These are phyloP conservation scores for Actenoides lindsayi DNA, from an alignment of 2,113 vertebrate genomes.

Conservation along the genomic window DNA sequence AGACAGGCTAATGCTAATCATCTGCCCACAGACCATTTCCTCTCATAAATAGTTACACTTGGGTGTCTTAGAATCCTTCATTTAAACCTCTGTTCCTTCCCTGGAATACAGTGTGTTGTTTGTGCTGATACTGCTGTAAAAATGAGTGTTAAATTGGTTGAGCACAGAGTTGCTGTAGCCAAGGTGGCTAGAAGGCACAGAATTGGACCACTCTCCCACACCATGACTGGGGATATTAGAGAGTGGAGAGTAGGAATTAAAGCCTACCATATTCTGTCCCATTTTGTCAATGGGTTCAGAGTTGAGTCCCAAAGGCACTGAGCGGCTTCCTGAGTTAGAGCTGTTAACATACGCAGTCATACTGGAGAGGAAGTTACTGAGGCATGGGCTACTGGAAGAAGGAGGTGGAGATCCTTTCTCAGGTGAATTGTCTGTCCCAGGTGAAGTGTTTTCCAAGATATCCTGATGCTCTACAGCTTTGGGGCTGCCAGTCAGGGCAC, in stretches of 20 bases:
- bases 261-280: constrained; percentile 80
- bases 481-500: constrained; percentile 72
- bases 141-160: constrained; percentile 89
- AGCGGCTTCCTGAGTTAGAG: constrained; percentile 52
- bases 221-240: constrained; percentile 76
- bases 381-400: constrained; percentile 78
- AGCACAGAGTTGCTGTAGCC: constrained; percentile 86
- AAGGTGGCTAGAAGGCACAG: constrained; percentile 77
- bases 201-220: constrained; percentile 81
- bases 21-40: background rate
- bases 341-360: constrained; percentile 75
- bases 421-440: constrained; percentile 58
- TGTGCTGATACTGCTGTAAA: constrained; percentile 84
- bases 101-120: constrained; percentile 84
- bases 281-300: constrained; percentile 82
- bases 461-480: constrained; percentile 78
- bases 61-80: background rate
- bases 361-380: constrained; percentile 89
- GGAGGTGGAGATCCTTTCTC: constrained; percentile 84
- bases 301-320: constrained; percentile 79
- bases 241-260: constrained; percentile 85
- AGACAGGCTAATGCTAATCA: background rate
- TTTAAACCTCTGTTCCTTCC: constrained; percentile 92
- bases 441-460: constrained; percentile 75
- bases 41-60: background rate